Evolutionary conservation across 2,113 vertebrate species (phyloP), one percentile per base, ranked within the genome.

Genomic region (Glareola pratincola): DNA sequence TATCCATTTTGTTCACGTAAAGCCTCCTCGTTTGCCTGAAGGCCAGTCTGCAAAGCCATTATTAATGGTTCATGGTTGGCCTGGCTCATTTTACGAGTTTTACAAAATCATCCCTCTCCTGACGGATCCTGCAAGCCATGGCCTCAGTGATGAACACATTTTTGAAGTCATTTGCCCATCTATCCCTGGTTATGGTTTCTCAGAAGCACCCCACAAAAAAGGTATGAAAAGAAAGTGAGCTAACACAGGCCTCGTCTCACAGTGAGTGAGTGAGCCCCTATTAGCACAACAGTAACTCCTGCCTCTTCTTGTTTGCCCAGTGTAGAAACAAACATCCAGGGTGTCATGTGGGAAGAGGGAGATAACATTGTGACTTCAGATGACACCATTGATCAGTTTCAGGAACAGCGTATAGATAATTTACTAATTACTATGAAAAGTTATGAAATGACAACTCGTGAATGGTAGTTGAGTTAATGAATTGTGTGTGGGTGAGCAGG

Each of bases 131-230:
- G 92, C 71, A 48, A 97, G 66, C 88, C 98, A 98, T 0, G 96
- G 98, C 54, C 94, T 98, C 56, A 77, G 96, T 0, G 90, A 95
- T 1, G 91, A 98, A 48, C 97, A 97, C 1, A 0, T 98, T 63
- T 99, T 98, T 79, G 98, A 99, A 91, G 96, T 99, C 20, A 96
- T 98, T 93, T 98, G 98, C 72, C 98, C 98, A 11, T 99, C 98
- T 56, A 98, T 98, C 64, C 98, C 98, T 57, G 98, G 98, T 24
- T 99, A 98, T 6, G 95, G 97, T 54, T 99, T 98, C 95, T 99
- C 98, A 1, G 98, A 98, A 87, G 98, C 98, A 19, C 94, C 98
- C 20, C 98, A 97, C 94, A 98, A 98, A 36, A 96, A 98, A 96
- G 98, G 98, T 98, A 7, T 7, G 34, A 77, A n/a, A 57, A 59